Evolutionary conservation across 2,888 invertebrate species (phyloP).

Genomic region (Nezara viridula): DNA sequence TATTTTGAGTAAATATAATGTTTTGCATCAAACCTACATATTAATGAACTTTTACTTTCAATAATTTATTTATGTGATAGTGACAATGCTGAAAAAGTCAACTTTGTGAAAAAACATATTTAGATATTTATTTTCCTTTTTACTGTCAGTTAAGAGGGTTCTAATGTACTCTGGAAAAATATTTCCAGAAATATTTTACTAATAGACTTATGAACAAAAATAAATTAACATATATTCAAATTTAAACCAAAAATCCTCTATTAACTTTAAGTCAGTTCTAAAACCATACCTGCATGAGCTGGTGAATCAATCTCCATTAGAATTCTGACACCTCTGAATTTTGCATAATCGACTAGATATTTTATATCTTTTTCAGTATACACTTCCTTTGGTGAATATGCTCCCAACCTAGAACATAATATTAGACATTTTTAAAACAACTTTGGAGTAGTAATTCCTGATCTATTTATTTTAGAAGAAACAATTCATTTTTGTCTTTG

Average conservation of each 20-base stretch:
- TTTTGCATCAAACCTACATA: too few species aligned
- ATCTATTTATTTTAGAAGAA: background rate
- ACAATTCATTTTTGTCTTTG: too few species aligned
- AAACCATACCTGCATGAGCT: slow-evolving; percentile 78
- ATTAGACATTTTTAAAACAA: background rate
- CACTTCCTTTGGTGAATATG: slow-evolving; percentile 78
- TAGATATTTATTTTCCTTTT: too few species aligned
- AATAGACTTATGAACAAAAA: background rate
- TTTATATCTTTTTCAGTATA: slow-evolving; percentile 78
- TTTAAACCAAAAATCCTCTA: background rate
- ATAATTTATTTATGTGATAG: too few species aligned
- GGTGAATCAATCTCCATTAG: slow-evolving; percentile 92
- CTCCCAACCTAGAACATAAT: slow-evolving; percentile 75
- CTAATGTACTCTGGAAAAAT: background rate
- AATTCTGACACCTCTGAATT: slow-evolving; percentile 84
- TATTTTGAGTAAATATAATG: too few species aligned
- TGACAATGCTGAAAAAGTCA: too few species aligned
- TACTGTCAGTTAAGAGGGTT: too few species aligned
- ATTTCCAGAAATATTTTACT: background rate
- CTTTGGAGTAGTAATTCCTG: background rate
- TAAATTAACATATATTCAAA: background rate
- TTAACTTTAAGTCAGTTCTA: background rate
- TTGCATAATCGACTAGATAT: slow-evolving; percentile 82
- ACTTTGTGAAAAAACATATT: too few species aligned
- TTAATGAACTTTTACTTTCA: too few species aligned